These are phyloP conservation scores for Jacana jacana DNA, from an alignment of 2,113 vertebrate species.

Conservation along the genomic window DNA sequence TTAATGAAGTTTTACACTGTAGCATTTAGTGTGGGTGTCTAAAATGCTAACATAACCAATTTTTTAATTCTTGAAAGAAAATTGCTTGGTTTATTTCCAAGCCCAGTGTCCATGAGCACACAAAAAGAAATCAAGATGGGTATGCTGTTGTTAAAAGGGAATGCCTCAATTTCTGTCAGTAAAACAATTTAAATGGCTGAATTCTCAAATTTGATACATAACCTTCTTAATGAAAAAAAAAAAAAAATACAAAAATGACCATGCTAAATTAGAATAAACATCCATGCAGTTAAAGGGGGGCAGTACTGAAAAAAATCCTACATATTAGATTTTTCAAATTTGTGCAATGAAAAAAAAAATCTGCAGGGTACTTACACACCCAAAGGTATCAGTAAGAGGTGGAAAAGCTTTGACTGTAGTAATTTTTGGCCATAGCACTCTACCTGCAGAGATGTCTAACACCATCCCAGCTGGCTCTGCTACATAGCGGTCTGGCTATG, in stretches of 20 bases:
- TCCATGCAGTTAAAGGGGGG: neutral
- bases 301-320: neutral
- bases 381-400: neutral
- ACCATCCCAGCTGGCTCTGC: neutral
- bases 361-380: neutral
- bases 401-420: neutral
- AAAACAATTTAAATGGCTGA: neutral
- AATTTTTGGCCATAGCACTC: neutral
- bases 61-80: neutral
- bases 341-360: neutral
- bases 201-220: neutral
- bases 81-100: neutral
- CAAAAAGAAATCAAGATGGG: neutral
- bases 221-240: neutral
- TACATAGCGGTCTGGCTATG: neutral
- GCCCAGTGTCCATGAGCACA: neutral
- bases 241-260: neutral
- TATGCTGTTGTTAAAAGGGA: neutral
- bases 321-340: neutral
- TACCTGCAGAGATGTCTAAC: neutral
- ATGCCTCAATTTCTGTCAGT: neutral
- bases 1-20: neutral
- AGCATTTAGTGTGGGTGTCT: too few species aligned
- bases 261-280: neutral
- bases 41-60: neutral